These are phyloP conservation scores for Cephus nigrinus DNA, from an alignment of 2,888 invertebrate genomes.

Conservation along the genomic window DNA sequence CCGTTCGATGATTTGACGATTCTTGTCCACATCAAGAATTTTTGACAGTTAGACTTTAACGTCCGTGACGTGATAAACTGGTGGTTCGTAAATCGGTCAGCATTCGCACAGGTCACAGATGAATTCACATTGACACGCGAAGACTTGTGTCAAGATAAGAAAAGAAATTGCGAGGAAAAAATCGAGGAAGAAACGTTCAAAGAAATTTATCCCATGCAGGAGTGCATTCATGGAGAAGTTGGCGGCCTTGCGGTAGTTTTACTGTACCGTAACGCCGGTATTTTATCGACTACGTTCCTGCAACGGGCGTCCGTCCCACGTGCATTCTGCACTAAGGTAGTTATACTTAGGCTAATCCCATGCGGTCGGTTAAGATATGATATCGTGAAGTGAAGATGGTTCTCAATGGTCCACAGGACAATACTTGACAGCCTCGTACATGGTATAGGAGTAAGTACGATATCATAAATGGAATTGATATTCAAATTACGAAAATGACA, in stretches of 20 bases:
- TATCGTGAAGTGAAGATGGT: background rate
- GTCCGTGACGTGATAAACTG: background rate
- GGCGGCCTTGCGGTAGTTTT: conserved; percentile 58
- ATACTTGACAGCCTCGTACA: background rate
- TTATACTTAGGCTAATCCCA: background rate
- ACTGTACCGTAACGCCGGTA: conserved; percentile 61
- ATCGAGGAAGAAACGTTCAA: background rate
- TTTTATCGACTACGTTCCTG: conserved; percentile 49
- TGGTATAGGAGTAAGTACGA: background rate
- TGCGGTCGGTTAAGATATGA: background rate
- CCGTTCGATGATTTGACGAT: too few relatives aligned
- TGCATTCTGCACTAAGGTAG: background rate
- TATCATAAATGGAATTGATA: background rate
- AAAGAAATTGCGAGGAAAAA: background rate
- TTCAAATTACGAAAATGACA: background rate
- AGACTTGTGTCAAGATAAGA: background rate
- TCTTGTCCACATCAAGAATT: background rate
- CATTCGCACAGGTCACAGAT: background rate
- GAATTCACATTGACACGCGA: background rate
- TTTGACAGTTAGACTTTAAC: background rate
- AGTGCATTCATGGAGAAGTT: background rate
- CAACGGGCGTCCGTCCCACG: background rate
- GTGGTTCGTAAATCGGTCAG: background rate
- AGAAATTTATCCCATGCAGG: background rate
- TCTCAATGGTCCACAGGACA: background rate